A percentile compares a stretch with the other conserved stretches of the same genome.
Evolutionary conservation across 2,113 vertebrate species (phyloP).

Genomic region (Rafetus swinhoei): DNA sequence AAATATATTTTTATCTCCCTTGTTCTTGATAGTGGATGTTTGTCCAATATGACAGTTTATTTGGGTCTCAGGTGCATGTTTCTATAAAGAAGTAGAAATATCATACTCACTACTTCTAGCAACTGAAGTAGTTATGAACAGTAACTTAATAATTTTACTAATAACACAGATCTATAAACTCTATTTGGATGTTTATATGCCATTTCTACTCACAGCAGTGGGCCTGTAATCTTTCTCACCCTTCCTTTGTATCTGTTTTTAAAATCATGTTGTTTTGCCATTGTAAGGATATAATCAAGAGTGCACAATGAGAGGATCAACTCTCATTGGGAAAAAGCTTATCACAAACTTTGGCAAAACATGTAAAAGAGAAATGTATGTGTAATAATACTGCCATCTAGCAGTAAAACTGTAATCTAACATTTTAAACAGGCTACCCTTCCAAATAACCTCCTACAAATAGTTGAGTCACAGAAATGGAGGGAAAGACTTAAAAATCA

Average conservation of each 20-base stretch:
- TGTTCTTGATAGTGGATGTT: neutral
- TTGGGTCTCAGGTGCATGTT: neutral
- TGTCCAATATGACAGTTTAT: neutral
- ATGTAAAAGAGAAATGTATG: neutral
- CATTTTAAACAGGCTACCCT: neutral
- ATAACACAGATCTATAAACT: rapidly evolving
- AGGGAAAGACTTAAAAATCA: neutral
- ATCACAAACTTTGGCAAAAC: rapidly evolving
- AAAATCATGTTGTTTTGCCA: neutral
- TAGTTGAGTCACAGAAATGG: neutral
- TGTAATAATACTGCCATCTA: slow-evolving; percentile 62
- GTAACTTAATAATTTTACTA: rapidly evolving
- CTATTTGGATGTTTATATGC: rapidly evolving
- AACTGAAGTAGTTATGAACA: neutral
- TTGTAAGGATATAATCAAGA: neutral
- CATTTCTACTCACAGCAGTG: rapidly evolving
- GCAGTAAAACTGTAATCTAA: neutral
- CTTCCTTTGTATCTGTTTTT: neutral
- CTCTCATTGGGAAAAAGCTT: neutral
- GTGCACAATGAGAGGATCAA: rapidly evolving
- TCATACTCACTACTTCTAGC: neutral
- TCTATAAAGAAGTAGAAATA: neutral
- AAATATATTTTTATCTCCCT: neutral
- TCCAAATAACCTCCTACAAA: neutral
- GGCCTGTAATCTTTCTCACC: neutral